A percentile compares a stretch with the other conserved stretches of the same genome.
Conservation (phyloP, 2,888 invertebrate genomes). For the Sphaerophoria rueppellii region DNA sequence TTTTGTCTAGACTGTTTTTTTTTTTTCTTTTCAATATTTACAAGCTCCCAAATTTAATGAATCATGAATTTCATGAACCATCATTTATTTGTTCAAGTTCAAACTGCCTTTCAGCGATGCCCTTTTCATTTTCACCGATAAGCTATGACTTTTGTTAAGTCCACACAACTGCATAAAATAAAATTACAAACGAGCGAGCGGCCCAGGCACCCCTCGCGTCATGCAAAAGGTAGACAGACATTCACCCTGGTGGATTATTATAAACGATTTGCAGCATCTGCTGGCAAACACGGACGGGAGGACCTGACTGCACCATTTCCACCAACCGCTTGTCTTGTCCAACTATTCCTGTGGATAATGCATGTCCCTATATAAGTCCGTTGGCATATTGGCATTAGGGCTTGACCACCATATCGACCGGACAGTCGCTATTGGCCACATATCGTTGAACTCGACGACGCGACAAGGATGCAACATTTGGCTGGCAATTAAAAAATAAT, state of each 20-base stretch:
- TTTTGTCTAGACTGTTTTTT: too few species aligned
- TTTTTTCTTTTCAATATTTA: too few species aligned
- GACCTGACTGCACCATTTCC: constrained; percentile 11
- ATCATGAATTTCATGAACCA: too few species aligned
- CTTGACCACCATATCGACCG: constrained; percentile 51
- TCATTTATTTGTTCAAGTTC: too few species aligned
- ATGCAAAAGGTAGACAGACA: constrained; percentile 45
- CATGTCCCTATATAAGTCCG: neutral
- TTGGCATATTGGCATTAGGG: constrained; percentile 28
- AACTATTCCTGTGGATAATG: constrained; percentile 5
- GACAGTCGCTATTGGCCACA: neutral
- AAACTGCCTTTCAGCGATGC: too few species aligned
- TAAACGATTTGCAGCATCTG: constrained; percentile 53
- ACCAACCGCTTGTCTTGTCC: constrained; percentile 4
- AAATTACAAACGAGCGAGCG: neutral
- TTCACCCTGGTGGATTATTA: constrained; percentile 46
- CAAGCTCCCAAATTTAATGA: too few species aligned
- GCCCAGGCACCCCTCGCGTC: constrained; percentile 60
- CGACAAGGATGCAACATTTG: constrained; percentile 67
- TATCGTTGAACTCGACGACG: constrained; percentile 15
- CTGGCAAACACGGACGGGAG: constrained; percentile 42
- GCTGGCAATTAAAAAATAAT: constrained; percentile 63
- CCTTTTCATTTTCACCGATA: too few species aligned
- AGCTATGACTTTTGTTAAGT: too few species aligned
- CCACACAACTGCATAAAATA: neutral